Evolutionary conservation across 2,797 vertebrate genomes (phyloP), one percentile per base, ranked within the genome.

Genomic region (Pitangus sulphuratus): DNA sequence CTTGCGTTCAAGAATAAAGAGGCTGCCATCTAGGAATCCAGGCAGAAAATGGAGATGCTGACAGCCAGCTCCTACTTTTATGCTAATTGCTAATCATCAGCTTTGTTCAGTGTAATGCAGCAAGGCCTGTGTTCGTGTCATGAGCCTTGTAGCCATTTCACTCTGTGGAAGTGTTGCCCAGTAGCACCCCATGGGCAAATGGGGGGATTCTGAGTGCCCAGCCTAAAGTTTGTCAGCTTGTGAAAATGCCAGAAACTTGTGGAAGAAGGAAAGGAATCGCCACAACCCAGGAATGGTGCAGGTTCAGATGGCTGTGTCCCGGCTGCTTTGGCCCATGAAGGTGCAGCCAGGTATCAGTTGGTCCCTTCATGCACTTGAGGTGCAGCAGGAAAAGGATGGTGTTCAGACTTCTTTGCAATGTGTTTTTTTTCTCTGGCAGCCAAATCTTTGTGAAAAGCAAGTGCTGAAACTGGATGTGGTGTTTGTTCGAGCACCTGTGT

Each of bases 1-100:
- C 95, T 97, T 93, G 94, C 93, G 53, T 98, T 92, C 87, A 85
- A 95, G 92, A 97, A 97, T 95, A 97, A 98, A 97, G 97, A 97
- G 81, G 79, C 97, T 96, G 96, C 96, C 95, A 92, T 93, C 93
- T 93, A 96, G 96, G 96, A 97, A 96, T 95, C 91, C 96, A 97
- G 93, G 96, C 96, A 96, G 95, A 96, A 97, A 96, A 97, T 91
- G 89, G 93, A 95, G 96, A 95, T 84, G 83, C 95, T 96, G 95
- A 96, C 96, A 97, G 94, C 94, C 89, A 1, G 92, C 96, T 95
- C 94, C 85, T 95, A 94, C 95, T 96, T 97, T 71, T 87, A 93
- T 96, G 95, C 93, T 96, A 96, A 97, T 97, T 95, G 87, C 93
- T 96, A 94, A 96, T 96, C 96, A 95, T 96, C 89, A 87, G 74